phyloP scores from a whole-genome alignment of 2,888 invertebrate genomes.

The Aromia moschata region DNA sequence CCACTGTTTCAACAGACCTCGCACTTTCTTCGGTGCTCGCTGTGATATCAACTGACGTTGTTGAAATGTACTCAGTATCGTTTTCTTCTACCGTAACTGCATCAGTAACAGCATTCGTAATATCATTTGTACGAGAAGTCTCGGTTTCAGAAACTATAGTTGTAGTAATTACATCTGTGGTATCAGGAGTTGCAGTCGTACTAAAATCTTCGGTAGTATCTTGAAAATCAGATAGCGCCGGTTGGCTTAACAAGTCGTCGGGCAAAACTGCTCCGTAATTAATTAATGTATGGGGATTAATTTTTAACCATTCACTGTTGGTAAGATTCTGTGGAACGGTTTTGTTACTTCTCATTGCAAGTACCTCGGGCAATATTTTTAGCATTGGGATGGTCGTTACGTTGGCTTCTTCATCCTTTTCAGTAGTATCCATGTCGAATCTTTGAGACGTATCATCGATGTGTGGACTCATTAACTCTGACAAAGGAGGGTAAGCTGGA shows the following conservation, averaged over 20 bases:
- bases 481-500: constrained; percentile 67
- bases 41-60: not conserved
- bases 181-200: constrained; percentile 16
- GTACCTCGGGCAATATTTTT: constrained; percentile 56
- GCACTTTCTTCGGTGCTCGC: constrained; percentile 10
- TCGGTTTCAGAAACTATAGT: not conserved
- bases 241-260: constrained; percentile 48
- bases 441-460: constrained; percentile 42
- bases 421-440: constrained; percentile 40
- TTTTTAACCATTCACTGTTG: constrained; percentile 56
- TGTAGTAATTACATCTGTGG: constrained; percentile 24
- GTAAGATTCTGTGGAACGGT: constrained; percentile 46
- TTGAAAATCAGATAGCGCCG: constrained; percentile 48
- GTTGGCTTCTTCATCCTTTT: constrained; percentile 18
- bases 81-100: not conserved
- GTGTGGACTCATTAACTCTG: constrained; percentile 63
- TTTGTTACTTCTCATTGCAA: constrained; percentile 51
- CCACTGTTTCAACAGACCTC: constrained; percentile 49
- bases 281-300: constrained; percentile 35
- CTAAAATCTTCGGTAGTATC: constrained; percentile 27
- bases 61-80: not conserved
- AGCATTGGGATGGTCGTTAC: constrained; percentile 10
- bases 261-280: constrained; percentile 51
- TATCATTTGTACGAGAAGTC: not conserved
- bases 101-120: not conserved